phyloP scores from a whole-genome alignment of 2,113 vertebrate genomes.

The Hippocampus comes region DNA sequence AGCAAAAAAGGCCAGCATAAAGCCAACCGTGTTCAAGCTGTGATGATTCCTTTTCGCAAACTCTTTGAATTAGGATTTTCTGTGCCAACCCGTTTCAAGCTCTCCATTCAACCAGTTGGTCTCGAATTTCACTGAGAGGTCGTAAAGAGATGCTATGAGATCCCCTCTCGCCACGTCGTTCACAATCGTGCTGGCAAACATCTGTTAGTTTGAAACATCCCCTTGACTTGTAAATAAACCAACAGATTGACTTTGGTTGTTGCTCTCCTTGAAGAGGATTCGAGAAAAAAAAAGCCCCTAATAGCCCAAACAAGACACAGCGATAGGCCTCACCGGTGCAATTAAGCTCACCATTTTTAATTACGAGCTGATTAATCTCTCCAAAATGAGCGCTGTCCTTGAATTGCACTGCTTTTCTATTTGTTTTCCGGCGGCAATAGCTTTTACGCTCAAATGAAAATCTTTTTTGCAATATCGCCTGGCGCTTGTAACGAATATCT shows the following conservation, averaged over 20 bases:
- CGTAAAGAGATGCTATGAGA: background rate
- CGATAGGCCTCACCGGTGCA: slow-evolving; percentile 25
- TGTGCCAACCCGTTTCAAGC: background rate
- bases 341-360: slow-evolving; percentile 46
- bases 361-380: slow-evolving; percentile 53
- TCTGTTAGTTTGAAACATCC: background rate
- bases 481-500: slow-evolving; percentile 25
- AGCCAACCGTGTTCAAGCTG: too few species aligned
- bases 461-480: slow-evolving; percentile 7
- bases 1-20: too few species aligned
- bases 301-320: slow-evolving; percentile 44
- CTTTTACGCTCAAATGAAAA: slow-evolving; percentile 23
- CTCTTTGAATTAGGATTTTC: too few species aligned
- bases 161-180: background rate
- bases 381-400: slow-evolving; percentile 50
- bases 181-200: background rate
- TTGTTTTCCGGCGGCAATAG: slow-evolving; percentile 25
- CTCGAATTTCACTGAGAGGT: background rate
- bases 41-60: too few species aligned
- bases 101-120: background rate
- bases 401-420: slow-evolving; percentile 47
- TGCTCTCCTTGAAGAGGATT: slow-evolving; percentile 43
- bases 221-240: slow-evolving; percentile 37
- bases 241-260: slow-evolving; percentile 15
- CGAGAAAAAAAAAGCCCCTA: slow-evolving; percentile 48